These are phyloP conservation scores for Drosophila falleni DNA, from an alignment of 2,888 invertebrate genomes.

Conservation along the genomic window DNA sequence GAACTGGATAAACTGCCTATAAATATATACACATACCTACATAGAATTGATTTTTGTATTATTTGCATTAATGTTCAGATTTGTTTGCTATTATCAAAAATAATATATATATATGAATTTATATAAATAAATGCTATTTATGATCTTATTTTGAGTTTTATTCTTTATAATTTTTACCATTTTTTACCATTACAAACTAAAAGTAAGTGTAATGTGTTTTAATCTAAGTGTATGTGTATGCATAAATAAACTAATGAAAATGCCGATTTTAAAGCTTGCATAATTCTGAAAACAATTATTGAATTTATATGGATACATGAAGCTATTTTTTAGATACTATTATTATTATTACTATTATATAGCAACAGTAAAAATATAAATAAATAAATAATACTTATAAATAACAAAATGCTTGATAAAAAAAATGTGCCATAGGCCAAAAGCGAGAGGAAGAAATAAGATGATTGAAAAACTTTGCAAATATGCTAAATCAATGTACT, in stretches of 20 bases:
- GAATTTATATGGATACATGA: conserved; percentile 60
- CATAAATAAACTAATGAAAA: conserved; percentile 60
- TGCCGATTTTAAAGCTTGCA: conserved; percentile 77
- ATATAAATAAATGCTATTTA: conserved; percentile 35
- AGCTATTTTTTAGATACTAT: conserved; percentile 79
- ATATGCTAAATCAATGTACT: conserved; percentile 70
- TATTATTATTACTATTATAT: conserved; percentile 37
- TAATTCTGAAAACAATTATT: conserved; percentile 47
- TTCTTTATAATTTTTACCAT: background rate
- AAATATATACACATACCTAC: conserved; percentile 6
- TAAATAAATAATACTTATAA: conserved; percentile 1
- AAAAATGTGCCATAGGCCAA: conserved; percentile 78
- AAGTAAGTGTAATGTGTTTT: conserved; percentile 17
- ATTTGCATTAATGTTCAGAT: conserved; percentile 28
- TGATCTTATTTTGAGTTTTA: conserved; percentile 20
- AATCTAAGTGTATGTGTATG: conserved; percentile 13
- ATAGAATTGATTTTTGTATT: conserved; percentile 28
- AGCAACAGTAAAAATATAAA: conserved; percentile 32
- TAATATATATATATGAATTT: conserved; percentile 10
- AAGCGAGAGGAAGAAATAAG: background rate
- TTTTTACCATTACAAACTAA: conserved; percentile 10
- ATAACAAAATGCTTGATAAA: conserved; percentile 45
- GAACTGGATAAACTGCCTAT: conserved; percentile 18
- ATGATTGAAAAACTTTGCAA: conserved; percentile 38
- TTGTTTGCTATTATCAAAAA: conserved; percentile 20